Evolutionary conservation across 1,140 invertebrate species (phyloP), one percentile per base, ranked within the genome.

Genomic region (Druon quercuslanigerum): DNA sequence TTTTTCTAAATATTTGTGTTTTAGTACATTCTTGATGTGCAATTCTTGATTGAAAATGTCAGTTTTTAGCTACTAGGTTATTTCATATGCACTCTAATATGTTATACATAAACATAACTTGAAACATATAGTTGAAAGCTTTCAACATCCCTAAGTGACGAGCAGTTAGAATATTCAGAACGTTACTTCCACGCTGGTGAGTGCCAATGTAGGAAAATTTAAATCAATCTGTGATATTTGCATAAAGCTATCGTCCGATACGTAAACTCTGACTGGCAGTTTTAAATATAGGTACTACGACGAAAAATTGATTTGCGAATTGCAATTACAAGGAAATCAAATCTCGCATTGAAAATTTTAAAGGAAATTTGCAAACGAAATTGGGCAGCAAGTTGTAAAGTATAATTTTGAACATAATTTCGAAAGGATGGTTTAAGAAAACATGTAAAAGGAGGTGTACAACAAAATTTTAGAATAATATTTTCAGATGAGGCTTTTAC

Each of bases 131-230:
- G 60, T 66, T 66, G 60, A 66, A 66, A 66, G 60, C 60, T 66
- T 66, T 66, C 60, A 66, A 66, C 33, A 66, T 66, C 60, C 60
- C 60, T 66, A 66, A 66, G 60, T 66, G 60, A 66, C 60, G 25
- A 66, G 33, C 60, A 46, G 60, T 66, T 66, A 40, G 33, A 66
- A 66, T 66, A 66, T 66, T 66, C 60, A 66, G 40, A 66, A 66
- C 40, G 25, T 40, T 66, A 66, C 60, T 66, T 66, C 46, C 25
- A 33, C 60, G 25, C 46, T 66, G 60, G 25, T 66, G 60, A 66
- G 6, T 66, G 20, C 57, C 57, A 3, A 66, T 66, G 60, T 66
- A 6, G 60, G 60, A 33, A 66, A 66, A 66, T 66, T 66, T 66
- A 40, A 66, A 66, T 66, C 60, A 66, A 66, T 66, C 60, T 16